Evolutionary conservation across 2,888 invertebrate species (phyloP), one percentile per base, ranked within the genome.

Genomic region (Limnephilus lunatus): DNA sequence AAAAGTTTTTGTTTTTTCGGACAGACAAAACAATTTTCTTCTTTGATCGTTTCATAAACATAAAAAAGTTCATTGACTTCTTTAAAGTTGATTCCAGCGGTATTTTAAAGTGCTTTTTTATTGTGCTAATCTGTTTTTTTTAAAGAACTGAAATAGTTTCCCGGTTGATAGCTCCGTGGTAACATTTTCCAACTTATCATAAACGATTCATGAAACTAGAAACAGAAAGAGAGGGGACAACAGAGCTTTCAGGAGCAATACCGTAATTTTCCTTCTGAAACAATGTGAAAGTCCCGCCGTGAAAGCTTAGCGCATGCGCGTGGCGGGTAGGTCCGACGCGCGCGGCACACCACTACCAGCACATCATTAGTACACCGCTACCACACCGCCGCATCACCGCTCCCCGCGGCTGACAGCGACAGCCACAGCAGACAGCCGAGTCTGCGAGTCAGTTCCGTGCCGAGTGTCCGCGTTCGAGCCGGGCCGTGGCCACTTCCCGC

Each of bases 401-500:
- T 30, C 39, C 80, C 39, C 31, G 89, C 89, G 68, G 30, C 68
- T 25, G 25, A 25, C 25, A n/a, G 68, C 68, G 25, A 25, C 25
- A n/a, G 68, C 68, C 1, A 25, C 25, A n/a, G 68, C 68, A 19
- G 68, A 53, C 53, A 53, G 48, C 48, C 48, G 15, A 48, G 53
- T 53, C 19, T 19, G 53, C 53, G 53, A 19, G 53, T 30, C 89
- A 81, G 89, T 81, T 81, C 81, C 39, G 35, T 39, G 81, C 89
- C 44, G 44, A 87, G 44, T 35, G 35, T 39, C 14, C 80, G 83
- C 87, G 91, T 31, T 68, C 39, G 87, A 30, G 90, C 80, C 91
- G 87, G 44, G 87, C 87, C 86, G 81, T 32, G 83, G 90, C 31
- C 90, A 31, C 89, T 81, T 35, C 53, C 90, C 90, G 90, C 90